These are phyloP conservation scores for Cataglyphis hispanica DNA, from an alignment of 1,140 invertebrate genomes.

Conservation along the genomic window DNA sequence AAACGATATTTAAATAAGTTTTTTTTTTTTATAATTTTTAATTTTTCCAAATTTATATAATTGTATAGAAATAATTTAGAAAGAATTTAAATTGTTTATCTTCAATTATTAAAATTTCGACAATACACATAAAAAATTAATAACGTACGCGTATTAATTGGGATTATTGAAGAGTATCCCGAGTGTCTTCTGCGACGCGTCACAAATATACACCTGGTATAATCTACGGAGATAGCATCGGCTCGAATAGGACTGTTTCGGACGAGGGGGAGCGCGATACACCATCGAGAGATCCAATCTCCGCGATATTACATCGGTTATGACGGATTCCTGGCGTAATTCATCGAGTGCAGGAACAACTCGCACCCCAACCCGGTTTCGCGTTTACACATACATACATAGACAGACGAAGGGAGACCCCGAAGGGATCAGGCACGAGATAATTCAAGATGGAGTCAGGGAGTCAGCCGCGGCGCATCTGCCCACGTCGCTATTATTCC, in stretches of 20 bases:
- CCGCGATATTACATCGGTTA: conserved; percentile 73
- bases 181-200: not conserved
- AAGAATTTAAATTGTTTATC: not conserved
- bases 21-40: not conserved
- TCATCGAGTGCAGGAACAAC: conserved; percentile 60
- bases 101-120: not conserved
- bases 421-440: conserved; percentile 75
- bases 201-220: conserved; percentile 51
- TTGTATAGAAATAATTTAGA: not conserved
- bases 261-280: conserved; percentile 32
- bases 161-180: not conserved
- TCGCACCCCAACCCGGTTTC: conserved; percentile 55
- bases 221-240: conserved; percentile 54
- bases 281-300: conserved; percentile 72
- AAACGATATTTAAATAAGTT: not conserved
- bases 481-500: conserved; percentile 61
- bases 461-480: conserved; percentile 80
- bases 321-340: conserved; percentile 75
- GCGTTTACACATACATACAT: conserved; percentile 1
- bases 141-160: conserved; percentile 5
- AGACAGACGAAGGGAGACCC: not conserved
- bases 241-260: not conserved
- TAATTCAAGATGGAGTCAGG: conserved; percentile 85
- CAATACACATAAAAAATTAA: not conserved
- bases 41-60: not conserved